phyloP scores from a whole-genome alignment of 2,113 vertebrate species.

The Ammospiza caudacuta region DNA sequence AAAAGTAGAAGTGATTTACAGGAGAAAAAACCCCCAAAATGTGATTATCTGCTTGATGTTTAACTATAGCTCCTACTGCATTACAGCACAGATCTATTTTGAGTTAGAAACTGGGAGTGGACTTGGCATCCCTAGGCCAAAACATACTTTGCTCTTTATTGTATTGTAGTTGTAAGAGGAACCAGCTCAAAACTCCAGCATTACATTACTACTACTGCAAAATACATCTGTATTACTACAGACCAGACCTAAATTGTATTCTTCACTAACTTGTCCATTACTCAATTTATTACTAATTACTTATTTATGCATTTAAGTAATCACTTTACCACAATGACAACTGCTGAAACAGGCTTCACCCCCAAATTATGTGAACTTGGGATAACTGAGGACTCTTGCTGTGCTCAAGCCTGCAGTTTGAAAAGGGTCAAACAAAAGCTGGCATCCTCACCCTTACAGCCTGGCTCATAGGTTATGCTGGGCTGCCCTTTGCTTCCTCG shows the following conservation, averaged over 20 bases:
- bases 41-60: not conserved
- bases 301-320: not conserved
- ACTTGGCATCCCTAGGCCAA: not conserved
- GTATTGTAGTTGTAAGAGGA: not conserved
- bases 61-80: not conserved
- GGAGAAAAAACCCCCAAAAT: accelerated
- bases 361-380: not conserved
- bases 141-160: not conserved
- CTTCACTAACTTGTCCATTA: not conserved
- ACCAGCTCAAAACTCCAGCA: not conserved
- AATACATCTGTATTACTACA: not conserved
- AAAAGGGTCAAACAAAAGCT: constrained; percentile 46
- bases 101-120: not conserved
- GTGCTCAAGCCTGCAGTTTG: not conserved
- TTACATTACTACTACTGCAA: not conserved
- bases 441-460: not conserved
- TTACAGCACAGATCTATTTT: not conserved
- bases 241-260: not conserved
- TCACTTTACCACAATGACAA: not conserved
- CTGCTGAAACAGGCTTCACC: not conserved
- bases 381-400: not conserved
- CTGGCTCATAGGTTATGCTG: not conserved
- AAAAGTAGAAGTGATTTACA: constrained; percentile 1
- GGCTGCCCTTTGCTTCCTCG: not conserved
- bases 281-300: not conserved